Evolutionary conservation across 2,113 vertebrate genomes (phyloP).

Genomic region (Chionis minor): DNA sequence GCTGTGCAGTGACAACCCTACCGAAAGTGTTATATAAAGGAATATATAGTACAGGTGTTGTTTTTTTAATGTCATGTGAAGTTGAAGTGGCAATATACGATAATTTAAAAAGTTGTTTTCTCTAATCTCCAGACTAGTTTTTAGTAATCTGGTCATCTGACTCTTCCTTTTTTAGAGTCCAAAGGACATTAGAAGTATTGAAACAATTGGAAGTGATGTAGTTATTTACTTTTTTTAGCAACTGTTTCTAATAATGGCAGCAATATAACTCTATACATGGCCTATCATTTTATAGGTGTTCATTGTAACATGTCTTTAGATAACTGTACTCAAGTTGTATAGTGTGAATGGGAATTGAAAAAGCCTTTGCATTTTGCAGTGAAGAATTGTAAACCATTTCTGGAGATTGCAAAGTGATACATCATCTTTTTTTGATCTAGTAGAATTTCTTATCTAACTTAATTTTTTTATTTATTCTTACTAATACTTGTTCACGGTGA

Average conservation of each 20-base stretch:
- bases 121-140: not conserved
- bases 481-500: not conserved
- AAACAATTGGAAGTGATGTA: not conserved
- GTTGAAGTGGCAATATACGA: not conserved
- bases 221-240: not conserved
- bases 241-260: not conserved
- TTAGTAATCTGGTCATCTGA: not conserved
- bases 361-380: not conserved
- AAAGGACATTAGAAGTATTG: not conserved
- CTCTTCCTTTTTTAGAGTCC: not conserved
- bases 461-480: not conserved
- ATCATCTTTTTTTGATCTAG: not conserved
- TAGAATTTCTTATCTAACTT: not conserved
- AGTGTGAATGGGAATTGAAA: not conserved
- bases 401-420: not conserved
- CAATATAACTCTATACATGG: not conserved
- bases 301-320: not conserved
- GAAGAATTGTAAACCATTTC: not conserved
- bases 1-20: not conserved
- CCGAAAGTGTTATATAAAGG: not conserved
- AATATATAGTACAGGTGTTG: not conserved
- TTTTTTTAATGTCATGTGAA: not conserved
- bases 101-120: not conserved
- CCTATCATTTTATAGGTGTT: not conserved
- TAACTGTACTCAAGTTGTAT: not conserved